Evolutionary conservation across 2,888 invertebrate species (phyloP), one percentile per base, ranked within the genome.

Genomic region (Tinea pellionella): DNA sequence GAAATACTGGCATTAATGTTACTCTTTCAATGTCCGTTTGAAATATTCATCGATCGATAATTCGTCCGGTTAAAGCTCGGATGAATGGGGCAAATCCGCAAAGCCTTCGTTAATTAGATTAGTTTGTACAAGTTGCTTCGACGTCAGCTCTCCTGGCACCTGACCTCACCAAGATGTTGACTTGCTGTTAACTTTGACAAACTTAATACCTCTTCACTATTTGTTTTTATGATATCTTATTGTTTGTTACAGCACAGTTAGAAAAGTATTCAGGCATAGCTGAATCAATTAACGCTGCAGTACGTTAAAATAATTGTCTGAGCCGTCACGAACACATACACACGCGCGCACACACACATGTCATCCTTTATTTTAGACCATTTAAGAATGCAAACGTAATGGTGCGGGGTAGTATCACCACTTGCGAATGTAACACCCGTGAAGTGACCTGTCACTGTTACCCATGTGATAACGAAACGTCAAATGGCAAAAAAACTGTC

Each of bases 91-190:
- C 65, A 65, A 65, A 66, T 66, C 68, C 68, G 64, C 65, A 67
- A 68, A 69, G 67, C 68, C 68, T 64, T 66, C 65, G 67, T 68
- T 79, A 77, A 79, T 78, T 78, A 75, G 75, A 79, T 77, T 78
- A 78, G 74, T 78, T 77, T 65, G 69, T 65, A 63, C 67, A 73
- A 75, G 70, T 74, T 74, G 65, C 64, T 61, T 64, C 66, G 63
- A 15, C 56, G 63, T 61, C 64, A 62, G 62, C 60, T 61, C 63
- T 63, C 60, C 65, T 65, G 68, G 69, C 71, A 70, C 66, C 70
- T 71, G 73, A 69, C 59, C 55, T 55, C 11, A 57, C 74, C 72
- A 71, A 68, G 70, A 71, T 66, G 67, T 63, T 69, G 67, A 65
- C 65, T 69, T 66, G 69, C 63, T 68, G 69, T 63, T 63, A 65